phyloP scores from a whole-genome alignment of 2,797 vertebrate genomes.

The Dendrocincla fuliginosa region DNA sequence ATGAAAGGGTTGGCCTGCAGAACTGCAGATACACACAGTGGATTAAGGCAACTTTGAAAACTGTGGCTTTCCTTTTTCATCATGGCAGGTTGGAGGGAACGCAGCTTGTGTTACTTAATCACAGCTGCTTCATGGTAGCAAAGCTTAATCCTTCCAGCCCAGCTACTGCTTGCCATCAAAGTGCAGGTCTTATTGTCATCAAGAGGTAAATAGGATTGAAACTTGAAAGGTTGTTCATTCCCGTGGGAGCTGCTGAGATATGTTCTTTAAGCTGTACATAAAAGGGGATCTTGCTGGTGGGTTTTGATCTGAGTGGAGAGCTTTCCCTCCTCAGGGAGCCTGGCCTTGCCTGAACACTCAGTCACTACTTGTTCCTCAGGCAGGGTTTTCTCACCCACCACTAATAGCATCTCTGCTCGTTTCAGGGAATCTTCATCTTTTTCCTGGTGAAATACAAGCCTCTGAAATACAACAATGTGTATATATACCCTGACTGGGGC shows the following conservation, averaged over 20 bases:
- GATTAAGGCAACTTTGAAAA: neutral
- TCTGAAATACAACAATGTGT: conserved; percentile 96
- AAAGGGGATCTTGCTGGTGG: neutral
- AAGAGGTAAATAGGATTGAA: conserved; percentile 39
- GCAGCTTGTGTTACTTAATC: neutral
- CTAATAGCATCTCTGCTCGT: neutral
- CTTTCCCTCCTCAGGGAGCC: neutral
- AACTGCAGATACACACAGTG: neutral
- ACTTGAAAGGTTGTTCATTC: neutral
- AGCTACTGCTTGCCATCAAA: conserved; percentile 17
- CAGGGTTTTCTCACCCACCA: neutral
- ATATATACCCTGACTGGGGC: conserved; percentile 96
- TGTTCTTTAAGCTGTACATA: neutral
- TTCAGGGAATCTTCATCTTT: conserved; percentile 95
- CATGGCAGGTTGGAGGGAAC: neutral
- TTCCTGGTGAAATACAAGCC: conserved; percentile 98
- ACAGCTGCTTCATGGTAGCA: neutral
- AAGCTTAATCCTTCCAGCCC: conserved; percentile 19
- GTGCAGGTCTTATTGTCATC: neutral
- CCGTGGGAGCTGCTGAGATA: neutral
- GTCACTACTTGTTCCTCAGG: neutral
- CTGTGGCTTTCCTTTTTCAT: neutral
- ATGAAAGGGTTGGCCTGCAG: neutral
- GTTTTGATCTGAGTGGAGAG: neutral
- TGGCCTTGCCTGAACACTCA: neutral